These are phyloP conservation scores for Baccha elongata DNA, from an alignment of 2,888 invertebrate species.

Conservation along the genomic window DNA sequence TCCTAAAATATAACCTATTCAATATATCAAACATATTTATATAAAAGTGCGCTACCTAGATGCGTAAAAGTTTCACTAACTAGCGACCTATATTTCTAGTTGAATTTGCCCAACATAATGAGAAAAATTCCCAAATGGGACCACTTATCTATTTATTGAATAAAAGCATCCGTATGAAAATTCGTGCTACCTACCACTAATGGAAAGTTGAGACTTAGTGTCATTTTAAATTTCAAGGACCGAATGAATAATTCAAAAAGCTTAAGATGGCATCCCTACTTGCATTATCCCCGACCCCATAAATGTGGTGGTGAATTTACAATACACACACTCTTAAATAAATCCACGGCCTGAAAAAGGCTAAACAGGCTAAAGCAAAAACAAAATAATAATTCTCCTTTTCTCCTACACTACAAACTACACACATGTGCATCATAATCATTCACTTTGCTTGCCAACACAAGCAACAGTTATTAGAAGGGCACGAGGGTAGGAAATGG, in stretches of 20 bases:
- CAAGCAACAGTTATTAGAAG: slow-evolving; percentile 64
- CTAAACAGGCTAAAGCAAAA: slow-evolving; percentile 39
- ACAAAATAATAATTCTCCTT: slow-evolving; percentile 34
- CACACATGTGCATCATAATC: slow-evolving; percentile 35
- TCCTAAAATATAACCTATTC: too few species aligned
- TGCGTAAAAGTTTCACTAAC: too few species aligned
- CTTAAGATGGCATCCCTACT: slow-evolving; percentile 4
- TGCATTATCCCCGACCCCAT: slow-evolving; percentile 6
- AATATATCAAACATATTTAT: too few species aligned
- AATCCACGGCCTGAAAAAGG: slow-evolving; percentile 52
- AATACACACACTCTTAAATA: slow-evolving; percentile 5
- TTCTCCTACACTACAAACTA: background rate
- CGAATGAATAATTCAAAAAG: too few species aligned
- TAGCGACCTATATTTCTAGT: too few species aligned
- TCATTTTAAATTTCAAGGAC: background rate
- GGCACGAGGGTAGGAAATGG: slow-evolving; percentile 5
- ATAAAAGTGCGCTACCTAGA: too few species aligned
- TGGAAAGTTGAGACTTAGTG: too few species aligned
- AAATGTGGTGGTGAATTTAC: slow-evolving; percentile 3
- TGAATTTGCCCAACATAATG: too few species aligned
- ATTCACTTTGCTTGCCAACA: slow-evolving; percentile 18
- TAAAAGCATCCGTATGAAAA: too few species aligned
- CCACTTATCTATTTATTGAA: too few species aligned
- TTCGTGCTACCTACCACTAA: too few species aligned
- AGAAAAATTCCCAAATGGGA: too few species aligned